Evolutionary conservation across 2,113 vertebrate genomes (phyloP).

Genomic region (Promerops cafer): DNA sequence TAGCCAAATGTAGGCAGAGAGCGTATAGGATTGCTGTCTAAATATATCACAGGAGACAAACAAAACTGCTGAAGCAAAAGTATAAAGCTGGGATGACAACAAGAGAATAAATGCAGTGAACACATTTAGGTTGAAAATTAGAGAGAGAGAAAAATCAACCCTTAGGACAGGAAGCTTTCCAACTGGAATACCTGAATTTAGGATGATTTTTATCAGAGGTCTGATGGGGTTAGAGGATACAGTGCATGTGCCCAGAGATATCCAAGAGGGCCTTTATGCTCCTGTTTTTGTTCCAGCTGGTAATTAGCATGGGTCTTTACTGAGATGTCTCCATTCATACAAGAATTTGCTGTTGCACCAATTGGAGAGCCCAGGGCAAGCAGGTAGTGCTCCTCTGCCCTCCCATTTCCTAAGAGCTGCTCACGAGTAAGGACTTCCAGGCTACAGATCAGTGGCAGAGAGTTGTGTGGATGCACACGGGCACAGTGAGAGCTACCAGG

Average conservation of each 20-base stretch:
- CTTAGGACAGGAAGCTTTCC: background rate
- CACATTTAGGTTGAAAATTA: background rate
- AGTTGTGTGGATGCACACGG: accelerated
- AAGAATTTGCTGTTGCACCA: background rate
- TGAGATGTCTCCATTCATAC: background rate
- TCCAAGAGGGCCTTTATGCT: background rate
- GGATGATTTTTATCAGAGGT: background rate
- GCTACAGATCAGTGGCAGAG: background rate
- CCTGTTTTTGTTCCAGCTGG: background rate
- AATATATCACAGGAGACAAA: conserved; percentile 62
- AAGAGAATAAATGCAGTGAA: background rate
- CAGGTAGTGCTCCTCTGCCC: accelerated
- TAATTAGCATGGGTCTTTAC: background rate
- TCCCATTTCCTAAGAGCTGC: background rate
- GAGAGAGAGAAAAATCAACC: background rate
- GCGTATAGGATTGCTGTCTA: conserved; percentile 43
- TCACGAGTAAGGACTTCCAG: background rate
- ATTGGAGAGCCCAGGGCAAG: background rate
- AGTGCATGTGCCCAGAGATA: background rate
- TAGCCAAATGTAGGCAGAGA: conserved; percentile 31
- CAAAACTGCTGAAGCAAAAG: conserved; percentile 47
- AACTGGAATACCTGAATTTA: background rate
- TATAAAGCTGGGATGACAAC: background rate
- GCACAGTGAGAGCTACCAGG: background rate
- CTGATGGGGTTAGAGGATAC: background rate